Evolutionary conservation across 2,888 invertebrate species (phyloP).

Genomic region (Anthoptus insignis): DNA sequence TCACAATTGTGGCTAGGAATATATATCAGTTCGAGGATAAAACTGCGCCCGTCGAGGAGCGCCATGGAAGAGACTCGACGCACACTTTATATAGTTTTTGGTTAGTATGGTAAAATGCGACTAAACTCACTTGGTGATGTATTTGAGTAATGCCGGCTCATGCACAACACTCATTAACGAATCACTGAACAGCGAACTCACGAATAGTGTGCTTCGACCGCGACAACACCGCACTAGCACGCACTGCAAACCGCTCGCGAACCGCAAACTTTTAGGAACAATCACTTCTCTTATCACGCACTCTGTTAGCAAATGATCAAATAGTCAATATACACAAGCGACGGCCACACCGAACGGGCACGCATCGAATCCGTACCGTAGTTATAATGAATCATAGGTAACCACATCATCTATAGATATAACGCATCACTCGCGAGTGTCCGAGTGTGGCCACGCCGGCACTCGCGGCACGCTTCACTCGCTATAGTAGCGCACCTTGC

Average conservation of each 20-base stretch:
- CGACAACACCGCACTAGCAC: not conserved
- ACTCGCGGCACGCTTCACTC: constrained; percentile 61
- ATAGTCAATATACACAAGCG: not conserved
- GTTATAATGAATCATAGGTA: constrained; percentile 9
- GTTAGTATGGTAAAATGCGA: not conserved
- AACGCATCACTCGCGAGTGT: constrained; percentile 1
- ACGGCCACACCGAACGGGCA: not conserved
- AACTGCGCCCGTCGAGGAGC: not conserved
- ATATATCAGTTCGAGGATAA: constrained; percentile 4
- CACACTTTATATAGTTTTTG: not conserved
- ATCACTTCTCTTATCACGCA: constrained; percentile 13
- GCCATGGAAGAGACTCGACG: not conserved
- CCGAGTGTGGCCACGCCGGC: not conserved
- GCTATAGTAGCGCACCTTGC: constrained; percentile 81
- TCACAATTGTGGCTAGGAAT: not conserved
- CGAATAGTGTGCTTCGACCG: not conserved
- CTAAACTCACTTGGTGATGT: not conserved
- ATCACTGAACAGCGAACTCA: not conserved
- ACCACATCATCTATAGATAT: constrained; percentile 1
- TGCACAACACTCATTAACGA: not conserved
- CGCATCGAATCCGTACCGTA: not conserved
- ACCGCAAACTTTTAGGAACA: constrained; percentile 13
- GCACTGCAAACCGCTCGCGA: not conserved
- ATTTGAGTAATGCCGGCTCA: not conserved
- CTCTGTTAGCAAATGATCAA: constrained; percentile 1